Percentiles rank a stretch among this genome's conserved stretches.
Evolutionary conservation across 1,140 invertebrate species (phyloP).

Genomic region (Ostrea edulis): DNA sequence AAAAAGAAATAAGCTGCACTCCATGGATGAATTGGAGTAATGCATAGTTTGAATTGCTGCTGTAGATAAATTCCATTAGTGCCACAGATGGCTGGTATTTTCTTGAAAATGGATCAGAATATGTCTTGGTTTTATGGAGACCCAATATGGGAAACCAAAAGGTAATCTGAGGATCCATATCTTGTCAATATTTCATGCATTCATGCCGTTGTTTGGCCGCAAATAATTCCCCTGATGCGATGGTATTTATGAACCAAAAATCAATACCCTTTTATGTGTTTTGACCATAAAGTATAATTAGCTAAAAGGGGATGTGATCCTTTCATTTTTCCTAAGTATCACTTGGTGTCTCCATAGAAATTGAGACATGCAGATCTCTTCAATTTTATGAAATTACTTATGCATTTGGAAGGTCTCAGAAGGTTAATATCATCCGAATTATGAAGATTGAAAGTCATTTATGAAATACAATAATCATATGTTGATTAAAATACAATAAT

Average conservation of each 20-base stretch:
- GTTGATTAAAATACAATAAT: background rate
- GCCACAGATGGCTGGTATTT: background rate
- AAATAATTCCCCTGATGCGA: background rate
- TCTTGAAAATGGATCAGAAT: background rate
- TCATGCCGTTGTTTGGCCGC: slow-evolving; percentile 18
- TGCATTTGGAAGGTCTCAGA: background rate
- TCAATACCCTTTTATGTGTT: slow-evolving; percentile 34
- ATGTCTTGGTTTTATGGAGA: background rate
- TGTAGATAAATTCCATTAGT: background rate
- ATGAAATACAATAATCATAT: background rate
- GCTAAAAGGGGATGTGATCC: slow-evolving; percentile 20
- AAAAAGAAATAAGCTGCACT: no score
- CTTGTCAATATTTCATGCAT: slow-evolving; percentile 33
- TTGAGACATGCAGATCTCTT: slow-evolving; percentile 2
- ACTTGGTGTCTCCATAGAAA: background rate
- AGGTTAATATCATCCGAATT: slow-evolving; percentile 2
- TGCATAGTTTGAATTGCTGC: background rate
- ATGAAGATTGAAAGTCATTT: background rate
- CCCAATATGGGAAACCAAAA: background rate
- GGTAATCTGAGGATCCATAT: slow-evolving; percentile 7
- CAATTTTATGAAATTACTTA: slow-evolving; percentile 8
- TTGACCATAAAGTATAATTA: slow-evolving; percentile 38
- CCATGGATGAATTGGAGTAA: background rate
- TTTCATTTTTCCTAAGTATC: slow-evolving; percentile 4
- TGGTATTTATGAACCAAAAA: slow-evolving; percentile 25